Base-by-base conservation (phyloP, 2,797 vertebrate genomes). In the Pterois miles region DNA sequence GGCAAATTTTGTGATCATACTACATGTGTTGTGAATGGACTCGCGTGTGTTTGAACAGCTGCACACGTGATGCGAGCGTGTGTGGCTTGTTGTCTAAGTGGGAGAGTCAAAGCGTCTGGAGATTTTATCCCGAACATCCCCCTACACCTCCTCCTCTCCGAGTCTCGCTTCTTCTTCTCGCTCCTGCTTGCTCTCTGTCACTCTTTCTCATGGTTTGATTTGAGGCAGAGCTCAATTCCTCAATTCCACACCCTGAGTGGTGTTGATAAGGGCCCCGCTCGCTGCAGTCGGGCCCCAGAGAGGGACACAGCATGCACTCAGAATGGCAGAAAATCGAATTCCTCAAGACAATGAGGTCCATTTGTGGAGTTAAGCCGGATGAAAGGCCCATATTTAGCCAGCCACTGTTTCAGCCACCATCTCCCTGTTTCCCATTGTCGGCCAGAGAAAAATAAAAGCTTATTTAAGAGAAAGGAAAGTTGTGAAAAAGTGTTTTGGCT, bases 271-370 rank as follows among this genome's bases (percentile, higher is more conserved):
- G 90, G 86, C 71, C 83, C 76, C 40, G 71, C 83, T 85, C 50
- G 73, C 89, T 90, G 88, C 86, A 87, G 89, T 86, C 75, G 48
- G 88, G 84, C 92, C 89, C 91, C 82, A 81, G 92, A 92, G 93
- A 91, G 86, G 81, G 88, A 89, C 89, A 86, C 88, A 83, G 85
- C 65, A 59, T 76, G 88, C 89, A 88, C 65, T 40, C 84, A 82
- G 83, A 92, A 94, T 84, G 90, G 91, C 93, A 93, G 91, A 91
- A 95, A 95, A 95, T 95, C 88, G 74, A 92, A 95, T 95, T 94
- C 88, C 92, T 94, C 89, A 77, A 94, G 93, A 96, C 94, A 95
- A 95, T 94, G 93, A 95, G 92, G 91, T 92, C 92, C 91, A 94
- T 95, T 95, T 95, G 92, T 91, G 88, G 87, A 89, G 93, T 94